Evolutionary conservation across 1,140 invertebrate genomes (phyloP), one percentile per base, ranked within the genome.

Genomic region (Lasioglossum albipes): DNA sequence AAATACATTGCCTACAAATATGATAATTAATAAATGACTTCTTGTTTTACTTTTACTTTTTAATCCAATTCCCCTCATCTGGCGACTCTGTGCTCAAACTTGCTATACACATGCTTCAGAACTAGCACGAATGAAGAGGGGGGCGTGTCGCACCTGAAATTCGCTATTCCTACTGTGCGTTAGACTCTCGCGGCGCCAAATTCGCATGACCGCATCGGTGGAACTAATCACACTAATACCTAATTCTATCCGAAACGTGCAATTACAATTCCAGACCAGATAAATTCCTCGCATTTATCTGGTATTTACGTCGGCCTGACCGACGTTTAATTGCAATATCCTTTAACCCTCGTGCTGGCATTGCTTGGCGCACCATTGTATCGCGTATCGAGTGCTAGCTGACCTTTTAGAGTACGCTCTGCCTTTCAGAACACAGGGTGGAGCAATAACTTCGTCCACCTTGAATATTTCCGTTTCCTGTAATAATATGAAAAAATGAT

Each of bases 141-240:
- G 13, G 18, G 5, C 1, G 5, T 59, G 16, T 20, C 3, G 18
- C 1, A 52, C 6, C 42, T 65, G 54, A 31, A 78, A 36, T 36
- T 20, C 45, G 69, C 64, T 54, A 7, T 16, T 12, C 31, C 59
- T 64, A 42, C 41, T 36, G 45, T 13, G 16, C 3, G 57, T 18
- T 57, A 27, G 49, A 78, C 31, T 13, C 16, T 45, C 6, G 59
- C 12, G 52, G 5, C 41, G 42, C 45, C 36, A 66, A 79, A 73
- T 66, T 73, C 87, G 86, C 87, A 76, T 83, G 87, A 85, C 84
- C 84, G 80, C 88, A 80, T 84, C 87, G 80, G 84, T 77, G 82
- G 81, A 90, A 89, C 87, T 87, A 90, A 90, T 90, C 89, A 84
- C 86, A 49, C 75, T 77, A 75, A 83, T 84, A 79, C 80, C 77